Evolutionary conservation across 2,113 vertebrate species (phyloP), one percentile per base, ranked within the genome.

Genomic region (Podiceps cristatus): DNA sequence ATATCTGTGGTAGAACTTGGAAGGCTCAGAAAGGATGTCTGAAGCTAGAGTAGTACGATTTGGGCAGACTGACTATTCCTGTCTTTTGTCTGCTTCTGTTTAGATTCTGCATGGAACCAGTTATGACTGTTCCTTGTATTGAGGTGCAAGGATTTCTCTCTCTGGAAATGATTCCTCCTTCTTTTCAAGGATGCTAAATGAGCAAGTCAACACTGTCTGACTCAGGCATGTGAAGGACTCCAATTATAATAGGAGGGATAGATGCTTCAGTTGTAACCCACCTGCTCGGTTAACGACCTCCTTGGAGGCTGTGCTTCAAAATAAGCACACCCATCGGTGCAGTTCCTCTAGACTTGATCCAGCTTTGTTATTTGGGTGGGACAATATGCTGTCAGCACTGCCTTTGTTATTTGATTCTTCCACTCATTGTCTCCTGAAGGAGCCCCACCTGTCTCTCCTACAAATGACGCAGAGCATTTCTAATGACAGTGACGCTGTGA

Each of bases 271-370:
- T 1, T 74, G 40, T 71, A 69, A 69, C 14, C 28, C 22, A 2
- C 27, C 44, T 49, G 11, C n/a, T 78, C 40, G 42, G 17, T 47
- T 64, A 76, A 17, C 25, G 79, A 16, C 18, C 49, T 86, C 55
- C 50, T 58, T 24, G 27, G 72, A 77, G 35, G 24, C 55, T 81
- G 15, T 22, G 3, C 28, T 58, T 78, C 60, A 58, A 40, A 67
- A 28, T 10, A n/a, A 72, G 50, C 55, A 56, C 28, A 4, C 13
- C 22, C 31, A 14, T 9, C 0, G 0, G 3, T 58, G 68, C n/a
- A 11, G 25, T 33, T 24, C 14, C 49, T 75, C 49, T 6, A 5
- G 33, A 33, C 47, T 55, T 63, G 35, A 59, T 60, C 29, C 44
- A 59, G 44, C 52, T 81, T 45, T 52, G 25, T 29, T 56, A 35